Evolutionary conservation across 2,888 invertebrate species (phyloP), one percentile per base, ranked within the genome.

Genomic region (Campaea margaritaria): DNA sequence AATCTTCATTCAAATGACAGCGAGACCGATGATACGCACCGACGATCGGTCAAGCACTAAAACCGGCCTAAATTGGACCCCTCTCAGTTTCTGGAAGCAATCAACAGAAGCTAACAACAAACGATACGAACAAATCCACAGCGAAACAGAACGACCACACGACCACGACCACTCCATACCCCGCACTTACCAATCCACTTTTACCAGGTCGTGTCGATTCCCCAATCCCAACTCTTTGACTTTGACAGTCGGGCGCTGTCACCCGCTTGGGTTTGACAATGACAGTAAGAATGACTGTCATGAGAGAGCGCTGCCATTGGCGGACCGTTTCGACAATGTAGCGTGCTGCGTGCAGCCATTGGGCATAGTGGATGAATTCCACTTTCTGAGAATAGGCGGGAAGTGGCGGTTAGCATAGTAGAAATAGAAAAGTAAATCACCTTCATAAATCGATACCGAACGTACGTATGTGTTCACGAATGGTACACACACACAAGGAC

Each of bases 291-390:
- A 83, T 55, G 41, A 83, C 59, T 59, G 74, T 74, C 75, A 75
- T 75, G 5, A 86, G 34, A 49, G 73, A 53, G 67, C 68, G 75
- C 42, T 77, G 73, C 84, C 87, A 84, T 64, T 81, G 75, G 47
- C 73, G 74, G 55, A 81, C 60, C 64, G 81, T 65, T 39, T 69
- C 62, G 65, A 81, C 69, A 59, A 87, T 65, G 66, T 73, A 79
- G 58, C 68, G 71, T 68, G 76, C 76, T 69, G 77, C 80, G 62
- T 78, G 67, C 51, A 58, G 73, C 85, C 84, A 87, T 27, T 65
- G 68, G 58, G 79, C 57, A 36, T 72, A 69, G 57, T 69, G 67
- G 65, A 78, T 78, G 67, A 58, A 68, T 67, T 68, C 63, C 49
- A 82, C 36, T 51, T 58, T 82, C 87, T 88, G 86, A 55, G 81